Evolutionary conservation across 2,888 invertebrate genomes (phyloP).

Genomic region (Acholoe squamosa): DNA sequence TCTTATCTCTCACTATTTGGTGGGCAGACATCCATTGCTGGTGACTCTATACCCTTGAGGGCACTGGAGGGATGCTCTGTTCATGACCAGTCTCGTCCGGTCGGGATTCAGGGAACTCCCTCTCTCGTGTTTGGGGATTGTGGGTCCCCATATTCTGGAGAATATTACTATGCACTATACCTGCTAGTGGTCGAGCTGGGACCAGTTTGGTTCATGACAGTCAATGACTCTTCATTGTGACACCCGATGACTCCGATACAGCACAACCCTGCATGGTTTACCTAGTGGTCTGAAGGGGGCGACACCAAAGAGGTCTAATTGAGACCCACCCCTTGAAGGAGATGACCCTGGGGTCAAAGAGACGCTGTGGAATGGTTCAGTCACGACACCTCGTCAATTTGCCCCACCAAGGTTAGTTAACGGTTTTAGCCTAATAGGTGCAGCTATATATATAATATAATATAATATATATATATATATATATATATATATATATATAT

Average conservation of each 20-base stretch:
- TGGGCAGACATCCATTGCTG: not conserved
- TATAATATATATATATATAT: too few relatives aligned
- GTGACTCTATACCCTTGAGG: not conserved
- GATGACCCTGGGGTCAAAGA: not conserved
- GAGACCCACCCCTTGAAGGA: not conserved
- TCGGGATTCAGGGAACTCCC: too few relatives aligned
- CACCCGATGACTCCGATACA: conserved; percentile 17
- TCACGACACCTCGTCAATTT: too few relatives aligned
- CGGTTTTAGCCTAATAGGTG: not conserved
- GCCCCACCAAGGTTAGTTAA: not conserved
- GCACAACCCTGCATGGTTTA: not conserved
- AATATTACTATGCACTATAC: too few relatives aligned
- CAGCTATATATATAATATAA: too few relatives aligned
- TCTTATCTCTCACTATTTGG: not conserved
- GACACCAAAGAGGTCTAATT: not conserved
- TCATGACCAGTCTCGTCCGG: too few relatives aligned
- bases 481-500: too few relatives aligned
- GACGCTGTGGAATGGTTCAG: not conserved
- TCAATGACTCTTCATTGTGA: not conserved
- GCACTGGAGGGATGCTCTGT: not conserved
- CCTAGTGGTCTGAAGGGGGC: not conserved
- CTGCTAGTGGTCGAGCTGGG: too few relatives aligned
- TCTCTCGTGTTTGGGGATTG: too few relatives aligned
- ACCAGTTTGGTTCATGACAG: too few relatives aligned
- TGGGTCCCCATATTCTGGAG: too few relatives aligned